Percentiles rank a stretch among this genome's conserved stretches.
Evolutionary conservation across 2,113 vertebrate species (phyloP).

Genomic region (Cettia cetti): DNA sequence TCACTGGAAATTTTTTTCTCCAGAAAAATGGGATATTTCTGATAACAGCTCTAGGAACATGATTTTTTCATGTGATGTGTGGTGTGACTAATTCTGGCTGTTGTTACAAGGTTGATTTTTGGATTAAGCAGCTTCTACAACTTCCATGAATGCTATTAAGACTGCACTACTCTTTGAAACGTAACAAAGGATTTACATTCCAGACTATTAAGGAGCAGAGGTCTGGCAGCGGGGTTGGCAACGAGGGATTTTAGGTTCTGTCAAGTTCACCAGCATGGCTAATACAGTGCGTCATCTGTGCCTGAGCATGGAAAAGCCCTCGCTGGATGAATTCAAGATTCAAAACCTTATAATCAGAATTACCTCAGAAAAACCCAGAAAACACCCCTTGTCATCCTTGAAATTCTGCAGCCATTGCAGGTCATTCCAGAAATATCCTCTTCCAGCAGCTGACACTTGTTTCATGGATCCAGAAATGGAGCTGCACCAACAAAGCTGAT

Average conservation of each 20-base stretch:
- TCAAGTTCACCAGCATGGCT: not conserved
- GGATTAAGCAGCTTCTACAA: not conserved
- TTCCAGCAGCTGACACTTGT: conserved; percentile 53
- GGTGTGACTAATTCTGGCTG: not conserved
- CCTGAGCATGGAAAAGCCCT: conserved; percentile 15
- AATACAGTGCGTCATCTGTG: not conserved
- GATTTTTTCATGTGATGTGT: not conserved
- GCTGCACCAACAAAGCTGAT: not conserved
- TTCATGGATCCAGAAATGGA: conserved; percentile 11
- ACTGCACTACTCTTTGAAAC: not conserved
- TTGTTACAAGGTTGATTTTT: not conserved
- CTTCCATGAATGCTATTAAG: not conserved
- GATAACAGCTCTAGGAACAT: not conserved
- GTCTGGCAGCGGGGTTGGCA: not conserved
- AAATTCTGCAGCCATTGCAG: conserved; percentile 33
- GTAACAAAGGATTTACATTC: not conserved
- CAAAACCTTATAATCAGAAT: not conserved
- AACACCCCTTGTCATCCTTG: not conserved
- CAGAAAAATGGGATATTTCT: not conserved
- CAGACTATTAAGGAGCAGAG: not conserved
- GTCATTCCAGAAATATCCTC: conserved; percentile 20
- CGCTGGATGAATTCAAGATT: not conserved
- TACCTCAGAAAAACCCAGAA: not conserved
- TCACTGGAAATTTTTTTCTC: not conserved
- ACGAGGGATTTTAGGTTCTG: not conserved